A percentile compares a stretch with the other conserved stretches of the same genome.
phyloP scores from a whole-genome alignment of 1,140 invertebrate genomes.

The Chironomus striatipennis region DNA sequence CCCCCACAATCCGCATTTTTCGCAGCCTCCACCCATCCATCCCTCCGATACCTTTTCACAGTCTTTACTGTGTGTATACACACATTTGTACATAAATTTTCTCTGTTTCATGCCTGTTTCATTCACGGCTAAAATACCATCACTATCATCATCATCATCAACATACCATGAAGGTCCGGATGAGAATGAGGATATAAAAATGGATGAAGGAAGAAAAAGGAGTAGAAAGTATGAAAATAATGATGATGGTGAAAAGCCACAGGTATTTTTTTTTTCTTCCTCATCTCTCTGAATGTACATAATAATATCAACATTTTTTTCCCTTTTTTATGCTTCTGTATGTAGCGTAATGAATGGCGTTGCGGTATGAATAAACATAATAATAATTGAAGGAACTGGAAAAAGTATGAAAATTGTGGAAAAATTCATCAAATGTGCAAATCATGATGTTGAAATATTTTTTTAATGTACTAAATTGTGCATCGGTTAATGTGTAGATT shows the following conservation, averaged over 20 bases:
- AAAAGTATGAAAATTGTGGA: neutral
- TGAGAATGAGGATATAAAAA: neutral
- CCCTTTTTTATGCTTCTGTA: neutral
- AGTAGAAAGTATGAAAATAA: constrained; percentile 5
- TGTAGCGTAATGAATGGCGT: too few relatives aligned
- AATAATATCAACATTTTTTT: neutral
- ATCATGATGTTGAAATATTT: neutral
- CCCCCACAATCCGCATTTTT: neutral
- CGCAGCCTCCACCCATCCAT: neutral
- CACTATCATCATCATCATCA: neutral
- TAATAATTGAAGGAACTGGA: neutral
- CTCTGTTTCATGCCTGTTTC: too few relatives aligned
- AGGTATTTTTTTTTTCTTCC: constrained; percentile 14
- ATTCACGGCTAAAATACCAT: neutral
- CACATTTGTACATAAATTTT: too few relatives aligned
- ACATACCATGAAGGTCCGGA: too few relatives aligned
- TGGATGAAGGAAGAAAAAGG: neutral
- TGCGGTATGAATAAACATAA: too few relatives aligned
- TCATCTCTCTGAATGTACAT: neutral
- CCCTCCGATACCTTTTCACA: neutral
- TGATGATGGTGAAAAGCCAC: constrained; percentile 12
- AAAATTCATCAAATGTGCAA: neutral
- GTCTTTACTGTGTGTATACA: too few relatives aligned
- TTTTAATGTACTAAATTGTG: too few relatives aligned
- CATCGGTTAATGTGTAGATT: too few relatives aligned